Percentiles rank a stretch among this genome's conserved stretches.
Evolutionary conservation across 2,888 invertebrate species (phyloP).

Genomic region (Ophion obscuratus): DNA sequence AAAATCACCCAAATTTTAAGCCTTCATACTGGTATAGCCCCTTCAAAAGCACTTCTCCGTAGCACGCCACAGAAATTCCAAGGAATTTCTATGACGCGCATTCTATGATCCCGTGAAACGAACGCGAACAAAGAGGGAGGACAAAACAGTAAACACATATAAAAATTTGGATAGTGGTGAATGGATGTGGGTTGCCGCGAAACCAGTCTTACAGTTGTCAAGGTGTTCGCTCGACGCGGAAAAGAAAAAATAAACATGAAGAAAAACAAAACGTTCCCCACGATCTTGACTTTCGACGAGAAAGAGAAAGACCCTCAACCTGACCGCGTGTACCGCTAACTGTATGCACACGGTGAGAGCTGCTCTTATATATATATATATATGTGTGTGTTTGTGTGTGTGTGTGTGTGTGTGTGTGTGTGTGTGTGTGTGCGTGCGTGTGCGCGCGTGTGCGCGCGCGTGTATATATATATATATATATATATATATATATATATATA

Average conservation of each 20-base stretch:
- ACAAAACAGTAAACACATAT: slow-evolving; percentile 16
- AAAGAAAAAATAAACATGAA: slow-evolving; percentile 1
- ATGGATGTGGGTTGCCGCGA: slow-evolving; percentile 36
- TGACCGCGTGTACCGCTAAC: slow-evolving; percentile 68
- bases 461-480: no score
- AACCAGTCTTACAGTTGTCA: slow-evolving; percentile 50
- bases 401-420: no score
- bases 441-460: no score
- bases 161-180: slow-evolving; percentile 37
- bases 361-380: background rate
- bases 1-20: no score
- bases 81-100: background rate
- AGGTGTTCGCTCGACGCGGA: slow-evolving; percentile 62
- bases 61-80: background rate
- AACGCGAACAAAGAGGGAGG: background rate
- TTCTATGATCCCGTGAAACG: background rate
- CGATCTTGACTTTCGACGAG: slow-evolving; percentile 75
- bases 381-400: no score
- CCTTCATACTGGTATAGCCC: background rate
- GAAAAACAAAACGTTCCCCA: slow-evolving; percentile 40
- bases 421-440: no score
- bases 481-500: no score
- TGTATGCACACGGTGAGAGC: slow-evolving; percentile 10
- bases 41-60: background rate
- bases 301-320: slow-evolving; percentile 75